Conservation (phyloP, 2,797 vertebrate genomes). For the Hypotaenidia okinawae region DNA sequence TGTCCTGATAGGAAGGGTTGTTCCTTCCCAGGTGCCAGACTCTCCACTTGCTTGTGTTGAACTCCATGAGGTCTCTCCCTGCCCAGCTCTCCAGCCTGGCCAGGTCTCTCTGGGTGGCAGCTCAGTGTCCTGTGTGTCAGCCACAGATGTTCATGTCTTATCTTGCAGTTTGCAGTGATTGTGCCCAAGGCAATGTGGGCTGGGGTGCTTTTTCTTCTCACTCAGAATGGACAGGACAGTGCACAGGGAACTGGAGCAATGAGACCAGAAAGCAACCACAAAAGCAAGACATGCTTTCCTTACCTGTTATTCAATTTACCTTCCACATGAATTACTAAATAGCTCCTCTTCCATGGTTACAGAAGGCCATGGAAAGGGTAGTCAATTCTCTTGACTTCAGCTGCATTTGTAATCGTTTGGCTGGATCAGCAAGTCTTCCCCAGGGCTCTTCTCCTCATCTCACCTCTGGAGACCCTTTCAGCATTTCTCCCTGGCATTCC, state of each 20-base stretch:
- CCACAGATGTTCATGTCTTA: background rate
- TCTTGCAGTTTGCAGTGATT: background rate
- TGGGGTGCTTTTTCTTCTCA: background rate
- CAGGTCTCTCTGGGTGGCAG: too few species aligned
- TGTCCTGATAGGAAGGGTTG: too few species aligned
- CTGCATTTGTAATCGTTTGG: background rate
- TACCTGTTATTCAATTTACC: accelerated
- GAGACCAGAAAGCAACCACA: accelerated
- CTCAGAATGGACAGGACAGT: accelerated
- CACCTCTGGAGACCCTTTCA: background rate
- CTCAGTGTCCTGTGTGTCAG: too few species aligned
- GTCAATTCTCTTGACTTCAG: background rate
- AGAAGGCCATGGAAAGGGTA: background rate
- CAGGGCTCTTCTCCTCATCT: background rate
- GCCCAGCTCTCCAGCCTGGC: too few species aligned
- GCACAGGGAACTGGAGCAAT: accelerated
- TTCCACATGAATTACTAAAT: background rate
- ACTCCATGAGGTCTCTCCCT: too few species aligned
- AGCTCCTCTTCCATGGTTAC: background rate
- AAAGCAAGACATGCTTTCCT: background rate
- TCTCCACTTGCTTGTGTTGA: too few species aligned
- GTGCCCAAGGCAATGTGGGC: background rate
- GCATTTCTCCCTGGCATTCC: background rate
- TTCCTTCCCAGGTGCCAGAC: too few species aligned
- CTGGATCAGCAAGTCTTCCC: background rate